Evolutionary conservation across 1,140 invertebrate species (phyloP).

Genomic region (Drosophila obscura): DNA sequence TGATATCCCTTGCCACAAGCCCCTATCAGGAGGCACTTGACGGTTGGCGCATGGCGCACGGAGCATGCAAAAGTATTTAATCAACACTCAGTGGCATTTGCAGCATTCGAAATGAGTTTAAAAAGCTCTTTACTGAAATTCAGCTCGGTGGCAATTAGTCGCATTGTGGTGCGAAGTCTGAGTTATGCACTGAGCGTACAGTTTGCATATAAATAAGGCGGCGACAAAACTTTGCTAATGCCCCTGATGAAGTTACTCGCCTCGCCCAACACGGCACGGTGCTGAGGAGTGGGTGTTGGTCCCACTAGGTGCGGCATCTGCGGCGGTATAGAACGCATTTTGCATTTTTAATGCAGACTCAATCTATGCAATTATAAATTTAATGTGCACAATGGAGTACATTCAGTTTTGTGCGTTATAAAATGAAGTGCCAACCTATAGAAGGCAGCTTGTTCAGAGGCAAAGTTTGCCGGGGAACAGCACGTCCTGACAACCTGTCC

Average conservation of each 20-base stretch:
- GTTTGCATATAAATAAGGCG: conserved; percentile 62
- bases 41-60: conserved; percentile 21
- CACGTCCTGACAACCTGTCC: too few relatives aligned
- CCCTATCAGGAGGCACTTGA: conserved; percentile 42
- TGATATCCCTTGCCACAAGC: conserved; percentile 24
- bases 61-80: conserved; percentile 57
- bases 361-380: conserved; percentile 51
- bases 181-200: conserved; percentile 16
- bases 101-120: conserved; percentile 19
- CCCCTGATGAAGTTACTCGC: conserved; percentile 52
- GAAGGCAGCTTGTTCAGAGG: too few relatives aligned
- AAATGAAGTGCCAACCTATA: conserved; percentile 10
- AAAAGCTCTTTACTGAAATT: not conserved
- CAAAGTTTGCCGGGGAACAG: too few relatives aligned
- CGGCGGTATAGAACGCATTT: conserved; percentile 38
- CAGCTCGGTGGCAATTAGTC: conserved; percentile 38
- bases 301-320: conserved; percentile 17
- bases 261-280: not conserved
- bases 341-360: conserved; percentile 60
- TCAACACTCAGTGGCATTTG: conserved; percentile 53
- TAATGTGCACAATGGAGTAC: conserved; percentile 30
- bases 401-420: conserved; percentile 12
- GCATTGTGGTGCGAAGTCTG: conserved; percentile 32
- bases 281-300: conserved; percentile 1
- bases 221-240: conserved; percentile 58